phyloP scores from a whole-genome alignment of 2,797 vertebrate genomes.

The Danio tinwini region DNA sequence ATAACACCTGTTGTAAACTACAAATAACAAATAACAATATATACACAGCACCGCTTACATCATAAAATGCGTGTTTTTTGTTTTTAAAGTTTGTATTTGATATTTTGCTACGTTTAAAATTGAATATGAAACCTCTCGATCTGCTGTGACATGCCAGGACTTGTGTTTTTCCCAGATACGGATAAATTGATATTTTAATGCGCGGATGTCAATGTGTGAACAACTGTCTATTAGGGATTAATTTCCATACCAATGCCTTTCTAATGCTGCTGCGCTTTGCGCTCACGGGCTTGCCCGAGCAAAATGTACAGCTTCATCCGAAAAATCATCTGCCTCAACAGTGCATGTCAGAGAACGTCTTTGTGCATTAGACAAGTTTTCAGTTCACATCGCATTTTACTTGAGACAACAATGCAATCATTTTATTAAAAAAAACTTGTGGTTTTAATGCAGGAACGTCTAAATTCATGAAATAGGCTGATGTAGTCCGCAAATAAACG shows the following conservation, averaged over 20 bases:
- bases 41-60: background rate
- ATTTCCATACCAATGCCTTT: constrained; percentile 59
- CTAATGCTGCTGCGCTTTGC: constrained; percentile 10
- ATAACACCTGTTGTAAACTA: too few relatives aligned
- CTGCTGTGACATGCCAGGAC: constrained; percentile 61
- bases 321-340: background rate
- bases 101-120: background rate
- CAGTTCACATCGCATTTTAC: background rate
- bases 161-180: constrained; percentile 50
- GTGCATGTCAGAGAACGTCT: background rate
- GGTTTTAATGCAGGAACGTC: too few relatives aligned
- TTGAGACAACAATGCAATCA: too few relatives aligned
- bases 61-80: background rate
- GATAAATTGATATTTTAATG: constrained; percentile 58
- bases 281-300: constrained; percentile 48
- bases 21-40: too few relatives aligned
- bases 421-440: too few relatives aligned
- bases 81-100: background rate
- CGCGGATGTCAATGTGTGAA: constrained; percentile 50
- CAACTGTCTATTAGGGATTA: constrained; percentile 32
- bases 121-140: background rate
- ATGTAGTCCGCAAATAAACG: too few relatives aligned
- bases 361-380: background rate
- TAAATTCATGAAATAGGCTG: too few relatives aligned
- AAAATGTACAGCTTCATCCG: background rate